Conservation (phyloP, 2,113 vertebrate genomes). For the Podarcis cretensis region DNA sequence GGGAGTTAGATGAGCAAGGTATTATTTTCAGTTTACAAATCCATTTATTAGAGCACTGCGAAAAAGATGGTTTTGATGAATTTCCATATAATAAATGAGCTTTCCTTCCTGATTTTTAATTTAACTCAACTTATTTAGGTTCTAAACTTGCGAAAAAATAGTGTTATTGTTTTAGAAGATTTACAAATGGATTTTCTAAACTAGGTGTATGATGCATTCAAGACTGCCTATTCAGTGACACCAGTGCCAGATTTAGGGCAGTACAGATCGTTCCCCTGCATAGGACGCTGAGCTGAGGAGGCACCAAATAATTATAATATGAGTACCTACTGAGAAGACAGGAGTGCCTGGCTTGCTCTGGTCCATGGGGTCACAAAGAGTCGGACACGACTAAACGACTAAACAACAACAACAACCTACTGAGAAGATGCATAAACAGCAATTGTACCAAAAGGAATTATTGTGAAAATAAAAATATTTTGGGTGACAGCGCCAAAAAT, state of each 20-base stretch:
- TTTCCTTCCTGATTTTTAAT: constrained; percentile 40
- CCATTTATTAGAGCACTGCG: constrained; percentile 23
- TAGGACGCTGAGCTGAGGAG: too few relatives aligned
- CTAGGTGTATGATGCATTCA: neutral
- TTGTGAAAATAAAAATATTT: too few relatives aligned
- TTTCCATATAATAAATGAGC: constrained; percentile 46
- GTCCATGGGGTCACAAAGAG: too few relatives aligned
- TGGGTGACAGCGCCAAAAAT: too few relatives aligned
- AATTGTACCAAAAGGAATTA: too few relatives aligned
- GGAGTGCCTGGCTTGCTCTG: too few relatives aligned
- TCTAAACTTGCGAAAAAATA: constrained; percentile 11
- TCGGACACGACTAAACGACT: too few relatives aligned
- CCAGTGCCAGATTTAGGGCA: neutral
- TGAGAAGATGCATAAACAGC: too few relatives aligned
- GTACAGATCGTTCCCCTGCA: too few relatives aligned
- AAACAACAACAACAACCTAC: too few relatives aligned
- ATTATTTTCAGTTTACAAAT: constrained; percentile 22
- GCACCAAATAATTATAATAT: too few relatives aligned
- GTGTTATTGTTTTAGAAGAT: constrained; percentile 27
- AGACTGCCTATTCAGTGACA: constrained; percentile 26
- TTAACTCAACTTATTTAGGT: constrained; percentile 33
- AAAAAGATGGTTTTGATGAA: constrained; percentile 43
- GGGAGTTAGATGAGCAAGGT: constrained; percentile 47
- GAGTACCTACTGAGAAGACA: too few relatives aligned
- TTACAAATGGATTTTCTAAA: neutral